Percentiles rank a stretch among this genome's conserved stretches.
Evolutionary conservation across 2,888 invertebrate genomes (phyloP).

Genomic region (Phasia obesa): DNA sequence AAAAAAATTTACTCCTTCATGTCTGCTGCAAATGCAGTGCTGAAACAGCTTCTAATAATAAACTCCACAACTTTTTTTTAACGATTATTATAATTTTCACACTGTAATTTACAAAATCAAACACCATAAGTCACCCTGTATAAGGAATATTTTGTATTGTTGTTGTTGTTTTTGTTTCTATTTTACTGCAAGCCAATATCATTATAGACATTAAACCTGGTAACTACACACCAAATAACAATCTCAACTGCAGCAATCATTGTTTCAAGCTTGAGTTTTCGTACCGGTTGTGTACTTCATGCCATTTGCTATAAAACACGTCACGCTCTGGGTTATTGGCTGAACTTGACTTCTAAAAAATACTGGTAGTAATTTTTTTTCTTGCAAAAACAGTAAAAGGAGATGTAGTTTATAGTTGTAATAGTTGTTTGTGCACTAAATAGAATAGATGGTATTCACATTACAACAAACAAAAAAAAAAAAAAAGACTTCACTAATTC

Average conservation of each 20-base stretch:
- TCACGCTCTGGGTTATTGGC: conserved; percentile 65
- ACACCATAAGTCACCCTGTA: conserved; percentile 5
- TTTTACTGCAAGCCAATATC: conserved; percentile 1
- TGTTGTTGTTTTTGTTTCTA: not conserved
- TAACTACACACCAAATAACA: conserved; percentile 3
- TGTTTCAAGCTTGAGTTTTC: conserved; percentile 1
- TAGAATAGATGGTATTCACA: conserved; percentile 18
- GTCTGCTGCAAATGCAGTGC: too few relatives aligned
- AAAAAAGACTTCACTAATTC: conserved; percentile 1
- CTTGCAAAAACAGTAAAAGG: conserved; percentile 8
- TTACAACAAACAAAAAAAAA: conserved; percentile 7
- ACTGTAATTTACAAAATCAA: not conserved
- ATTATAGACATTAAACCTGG: conserved; percentile 3
- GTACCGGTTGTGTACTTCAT: conserved; percentile 8
- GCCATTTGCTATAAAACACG: conserved; percentile 56
- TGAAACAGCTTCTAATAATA: too few relatives aligned
- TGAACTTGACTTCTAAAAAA: too few relatives aligned
- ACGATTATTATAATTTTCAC: too few relatives aligned
- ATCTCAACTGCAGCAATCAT: not conserved
- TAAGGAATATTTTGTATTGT: not conserved
- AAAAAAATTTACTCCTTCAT: too few relatives aligned
- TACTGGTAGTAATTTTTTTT: conserved; percentile 48
- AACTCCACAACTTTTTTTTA: too few relatives aligned
- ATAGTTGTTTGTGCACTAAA: not conserved
- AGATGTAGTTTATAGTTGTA: not conserved